Base-by-base conservation (phyloP, 1,140 invertebrate species). In the Procambarus clarkii region DNA sequence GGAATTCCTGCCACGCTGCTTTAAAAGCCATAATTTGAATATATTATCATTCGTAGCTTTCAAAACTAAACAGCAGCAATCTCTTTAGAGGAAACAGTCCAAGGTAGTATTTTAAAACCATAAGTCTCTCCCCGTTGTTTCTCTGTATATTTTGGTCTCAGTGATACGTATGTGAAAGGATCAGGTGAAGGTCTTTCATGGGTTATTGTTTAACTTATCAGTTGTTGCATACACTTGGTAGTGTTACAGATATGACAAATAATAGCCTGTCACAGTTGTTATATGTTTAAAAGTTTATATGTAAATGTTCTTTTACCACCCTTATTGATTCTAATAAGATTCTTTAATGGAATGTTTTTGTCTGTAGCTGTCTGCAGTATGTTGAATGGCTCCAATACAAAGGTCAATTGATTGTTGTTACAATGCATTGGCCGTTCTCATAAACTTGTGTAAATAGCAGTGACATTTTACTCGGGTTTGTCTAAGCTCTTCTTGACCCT, bases 61-160 rank as follows among this genome's bases (percentile, higher is more conserved):
- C 50, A 8, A 8, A 54, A 9, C 8, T 9, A 54, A 13, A 8
- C 50, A 54, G 21, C 60, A 64, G 60, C 60, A 64, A 18, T 11
- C 18, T 64, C 8, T 9, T 21, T 24, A 11, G 8, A 34, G 69
- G 69, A 7, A 74, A 21, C 69, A 74, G 21, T 34, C 5, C 7
- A 34, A 21, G 18, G 21, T 74, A 34, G n/a, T 34, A 74, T 34
- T 21, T 64, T 4, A 64, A 64, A 15, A 64, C 11, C 18, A 64
- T 64, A 11, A 64, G 60, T 64, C 4, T 64, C 15, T 4, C 69
- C 24, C 69, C 69, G n/a, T 34, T 34, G 24, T 74, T 74, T 74
- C 24, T 74, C 69, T 74, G 24, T 74, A 74, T 74, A 74, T 74
- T 74, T 74, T 74, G 69, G 69, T 74, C n/a, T 74, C 69, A 4